Evolutionary conservation across 1,140 invertebrate species (phyloP), one percentile per base, ranked within the genome.

Genomic region (Zelostemma sp.): DNA sequence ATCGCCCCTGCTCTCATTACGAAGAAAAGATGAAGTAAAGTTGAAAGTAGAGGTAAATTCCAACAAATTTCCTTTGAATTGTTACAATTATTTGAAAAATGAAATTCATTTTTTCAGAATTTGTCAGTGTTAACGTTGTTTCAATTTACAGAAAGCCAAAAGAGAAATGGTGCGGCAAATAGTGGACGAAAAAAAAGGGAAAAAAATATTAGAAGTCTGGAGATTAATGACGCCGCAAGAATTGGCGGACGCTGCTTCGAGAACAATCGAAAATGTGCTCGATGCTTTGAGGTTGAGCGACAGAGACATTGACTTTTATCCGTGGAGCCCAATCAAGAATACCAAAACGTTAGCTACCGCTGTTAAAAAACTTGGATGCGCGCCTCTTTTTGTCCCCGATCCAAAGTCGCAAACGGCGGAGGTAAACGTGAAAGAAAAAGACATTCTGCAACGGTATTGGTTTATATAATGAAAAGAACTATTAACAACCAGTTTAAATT

Each of bases 201-300:
- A 65, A 1, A 76, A 82, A 68, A 78, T 90, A 11, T 79, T 92
- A 4, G 87, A 89, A 51, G 84, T 95, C 56, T 96, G 94, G 94
- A 86, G 87, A 46, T 88, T 91, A 72, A 95, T 96, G 87, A 94
- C 91, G 8, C 88, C 95, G 0, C 59, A 76, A 41, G 90, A 96
- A 76, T 81, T 97, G 63, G 90, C 93, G 16, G 74, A 87, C 48
- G 84, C 88, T 0, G 58, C 91, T 9, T 76, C 87, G 14, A 89
- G 87, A 80, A 81, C 89, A 83, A 56, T 88, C 47, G 84, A 88
- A 74, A 85, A 92, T 79, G 81, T 95, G 5, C 88, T 90, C 61
- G 89, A 92, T 78, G 88, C 88, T 1, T 88, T 95, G 81, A 75
- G 87, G 6, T 90, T 90, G 83, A 79, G 43, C 64, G 49, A 74